phyloP scores from a whole-genome alignment of 2,113 vertebrate species.

The Dryoscopus gambensis region DNA sequence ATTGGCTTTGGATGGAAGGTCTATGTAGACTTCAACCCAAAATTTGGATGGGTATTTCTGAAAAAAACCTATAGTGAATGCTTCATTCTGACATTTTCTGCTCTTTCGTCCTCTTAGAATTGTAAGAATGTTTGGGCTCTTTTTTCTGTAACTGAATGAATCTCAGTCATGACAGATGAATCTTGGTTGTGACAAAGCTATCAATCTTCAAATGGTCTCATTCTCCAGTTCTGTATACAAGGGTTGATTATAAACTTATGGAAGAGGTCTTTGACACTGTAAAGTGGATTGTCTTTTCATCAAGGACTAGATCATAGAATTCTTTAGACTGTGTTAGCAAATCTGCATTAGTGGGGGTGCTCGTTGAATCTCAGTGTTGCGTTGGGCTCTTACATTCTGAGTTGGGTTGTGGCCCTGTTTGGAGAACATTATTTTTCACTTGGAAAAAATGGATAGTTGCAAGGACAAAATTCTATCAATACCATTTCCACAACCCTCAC shows the following conservation, averaged over 20 bases:
- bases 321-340: not conserved
- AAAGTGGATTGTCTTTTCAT: not conserved
- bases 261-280: not conserved
- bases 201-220: not conserved
- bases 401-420: not conserved
- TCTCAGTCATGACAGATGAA: not conserved
- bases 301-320: not conserved
- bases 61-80: not conserved
- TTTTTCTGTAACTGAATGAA: not conserved
- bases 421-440: not conserved
- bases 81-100: not conserved
- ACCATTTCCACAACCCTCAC: not conserved
- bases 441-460: not conserved
- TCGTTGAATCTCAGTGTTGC: not conserved
- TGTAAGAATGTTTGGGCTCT: not conserved
- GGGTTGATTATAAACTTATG: not conserved
- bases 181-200: not conserved
- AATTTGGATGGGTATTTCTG: not conserved
- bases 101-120: not conserved
- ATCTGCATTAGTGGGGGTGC: not conserved
- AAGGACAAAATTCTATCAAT: not conserved
- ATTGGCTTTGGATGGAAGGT: slow-evolving; percentile 11
- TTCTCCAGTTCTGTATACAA: not conserved
- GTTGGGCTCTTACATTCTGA: not conserved
- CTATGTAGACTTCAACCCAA: not conserved